Base-by-base conservation (phyloP, 2,797 vertebrate genomes). In the Numenius phaeopus region DNA sequence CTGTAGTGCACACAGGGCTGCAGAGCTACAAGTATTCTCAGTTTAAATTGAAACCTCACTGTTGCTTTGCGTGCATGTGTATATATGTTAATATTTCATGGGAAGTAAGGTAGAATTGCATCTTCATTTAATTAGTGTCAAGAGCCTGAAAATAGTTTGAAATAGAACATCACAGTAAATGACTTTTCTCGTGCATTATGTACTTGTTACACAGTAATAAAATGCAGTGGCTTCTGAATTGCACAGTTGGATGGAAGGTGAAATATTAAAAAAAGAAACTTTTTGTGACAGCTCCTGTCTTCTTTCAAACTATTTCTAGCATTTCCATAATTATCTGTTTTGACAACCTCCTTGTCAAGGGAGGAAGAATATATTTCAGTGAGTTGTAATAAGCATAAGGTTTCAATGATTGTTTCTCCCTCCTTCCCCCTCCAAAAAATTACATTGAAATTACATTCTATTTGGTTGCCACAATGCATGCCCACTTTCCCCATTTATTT, bases 281-380 rank as follows among this genome's bases (percentile, higher is more conserved):
- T 96, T 95, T 90, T 77, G 14, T 98, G 94, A 96, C 87, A 94
- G 75, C 3, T 71, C 66, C 73, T 96, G 26, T 97, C 50, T 96
- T 96, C 49, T 96, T 97, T 96, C 78, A 76, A 34, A 97, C 78
- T 96, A 39, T 96, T 97, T 97, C 82, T 91, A 90, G 64, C 88
- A 91, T 98, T 97, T 96, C 79, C 92, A 46, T 96, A 98, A 97
- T 97, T 95, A 85, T 32, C 85, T 97, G 83, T 97, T 98, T 97
- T 97, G 96, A 97, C 97, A 97, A 69, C 75, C 54, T 94, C 39
- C 83, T 78, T 95, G 94, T 96, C 95, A 97, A 89, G 67, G 32
- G 44, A 72, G 55, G 50, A 69, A 61, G 93, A 97, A 85, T 66
- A 46, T 96, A 91, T 66, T 96, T 97, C 85, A 90, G 9, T 89